phyloP scores from a whole-genome alignment of 2,888 invertebrate genomes.

The Chrysolina americana region DNA sequence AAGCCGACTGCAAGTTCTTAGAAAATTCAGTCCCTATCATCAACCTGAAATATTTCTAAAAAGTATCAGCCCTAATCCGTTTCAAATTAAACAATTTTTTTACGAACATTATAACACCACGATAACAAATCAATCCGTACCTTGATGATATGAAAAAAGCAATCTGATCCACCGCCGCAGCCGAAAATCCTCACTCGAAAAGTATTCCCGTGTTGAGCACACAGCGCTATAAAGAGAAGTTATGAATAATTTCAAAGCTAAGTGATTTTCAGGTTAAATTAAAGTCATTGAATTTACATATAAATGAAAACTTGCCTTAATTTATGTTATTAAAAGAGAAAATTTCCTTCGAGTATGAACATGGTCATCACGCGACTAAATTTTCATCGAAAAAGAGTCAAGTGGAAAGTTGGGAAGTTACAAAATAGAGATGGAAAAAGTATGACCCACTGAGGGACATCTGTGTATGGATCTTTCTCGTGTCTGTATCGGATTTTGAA shows the following conservation, averaged over 20 bases:
- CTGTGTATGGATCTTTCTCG: no score
- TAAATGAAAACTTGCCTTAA: constrained; percentile 64
- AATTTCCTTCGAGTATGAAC: constrained; percentile 42
- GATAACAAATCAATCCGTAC: neutral
- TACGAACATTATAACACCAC: no score
- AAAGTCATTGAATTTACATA: constrained; percentile 62
- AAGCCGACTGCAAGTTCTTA: no score
- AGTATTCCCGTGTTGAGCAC: constrained; percentile 19
- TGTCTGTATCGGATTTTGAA: no score
- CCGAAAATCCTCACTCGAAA: constrained; percentile 9
- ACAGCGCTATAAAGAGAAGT: constrained; percentile 41
- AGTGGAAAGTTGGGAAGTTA: neutral
- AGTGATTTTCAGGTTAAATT: constrained; percentile 54
- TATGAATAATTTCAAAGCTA: constrained; percentile 47
- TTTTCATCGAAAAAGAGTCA: constrained; percentile 37
- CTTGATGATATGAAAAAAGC: constrained; percentile 5
- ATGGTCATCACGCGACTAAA: constrained; percentile 47
- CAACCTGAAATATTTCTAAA: neutral
- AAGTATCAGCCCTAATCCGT: no score
- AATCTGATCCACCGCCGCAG: neutral
- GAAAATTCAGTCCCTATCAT: neutral
- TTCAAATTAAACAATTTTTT: no score
- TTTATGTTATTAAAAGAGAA: constrained; percentile 52
- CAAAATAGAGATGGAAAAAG: no score
- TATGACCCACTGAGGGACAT: no score